Conservation (phyloP, 2,888 invertebrate genomes). For the Panorpa germanica region DNA sequence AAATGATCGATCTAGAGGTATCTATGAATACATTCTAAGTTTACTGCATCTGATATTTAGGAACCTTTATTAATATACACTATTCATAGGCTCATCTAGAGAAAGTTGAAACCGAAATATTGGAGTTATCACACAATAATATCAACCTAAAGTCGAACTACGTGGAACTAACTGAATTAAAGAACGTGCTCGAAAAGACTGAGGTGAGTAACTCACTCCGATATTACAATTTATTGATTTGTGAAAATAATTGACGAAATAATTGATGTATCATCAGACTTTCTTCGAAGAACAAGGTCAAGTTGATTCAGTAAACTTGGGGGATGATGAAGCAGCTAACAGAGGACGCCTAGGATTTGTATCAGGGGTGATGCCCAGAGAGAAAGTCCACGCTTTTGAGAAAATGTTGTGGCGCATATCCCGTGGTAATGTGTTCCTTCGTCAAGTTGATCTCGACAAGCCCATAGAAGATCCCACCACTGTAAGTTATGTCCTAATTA, state of each 20-base stretch:
- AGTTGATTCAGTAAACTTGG: too few relatives aligned
- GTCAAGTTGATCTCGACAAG: conserved; percentile 68
- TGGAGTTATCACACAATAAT: conserved; percentile 78
- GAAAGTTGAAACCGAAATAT: conserved; percentile 78
- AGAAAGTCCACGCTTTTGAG: conserved; percentile 77
- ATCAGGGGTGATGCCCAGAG: conserved; percentile 80
- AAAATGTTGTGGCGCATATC: conserved; percentile 88
- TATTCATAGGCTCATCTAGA: conserved; percentile 57
- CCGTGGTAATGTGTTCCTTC: conserved; percentile 76
- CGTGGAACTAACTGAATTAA: conserved; percentile 70
- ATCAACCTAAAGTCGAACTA: conserved; percentile 77
- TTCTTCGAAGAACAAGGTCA: conserved; percentile 8
- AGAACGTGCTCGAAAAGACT: conserved; percentile 75
- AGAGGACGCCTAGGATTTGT: conserved; percentile 55
- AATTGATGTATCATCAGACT: conserved; percentile 1
- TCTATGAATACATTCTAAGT: conserved; percentile 12
- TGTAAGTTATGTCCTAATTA: conserved; percentile 37
- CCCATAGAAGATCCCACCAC: conserved; percentile 70
- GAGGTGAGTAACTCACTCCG: conserved; percentile 33
- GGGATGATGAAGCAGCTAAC: conserved; percentile 18
- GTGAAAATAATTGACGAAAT: neutral
- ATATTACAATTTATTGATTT: neutral
- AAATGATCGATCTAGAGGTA: conserved; percentile 80
- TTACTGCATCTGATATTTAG: conserved; percentile 1
- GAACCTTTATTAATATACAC: conserved; percentile 2